Evolutionary conservation across 2,113 vertebrate genomes (phyloP).

Genomic region (Falcunculus frontatus): DNA sequence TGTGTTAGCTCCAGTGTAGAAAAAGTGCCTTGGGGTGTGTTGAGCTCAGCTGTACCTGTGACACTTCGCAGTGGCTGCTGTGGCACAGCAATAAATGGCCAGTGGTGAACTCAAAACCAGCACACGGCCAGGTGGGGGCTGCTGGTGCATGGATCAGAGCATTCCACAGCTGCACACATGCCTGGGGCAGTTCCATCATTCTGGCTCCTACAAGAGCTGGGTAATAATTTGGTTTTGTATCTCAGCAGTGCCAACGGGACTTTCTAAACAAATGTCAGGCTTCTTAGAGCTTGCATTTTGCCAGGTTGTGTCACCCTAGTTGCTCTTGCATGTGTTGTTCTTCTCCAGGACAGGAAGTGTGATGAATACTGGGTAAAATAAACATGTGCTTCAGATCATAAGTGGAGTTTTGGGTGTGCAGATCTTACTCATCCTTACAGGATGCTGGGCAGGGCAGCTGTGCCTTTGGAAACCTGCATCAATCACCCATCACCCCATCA

Average conservation of each 20-base stretch:
- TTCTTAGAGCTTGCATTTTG: not conserved
- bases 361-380: not conserved
- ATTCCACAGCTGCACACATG: fast-evolving
- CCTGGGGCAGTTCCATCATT: no score
- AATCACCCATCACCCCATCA: no score
- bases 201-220: not conserved
- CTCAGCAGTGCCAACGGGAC: not conserved
- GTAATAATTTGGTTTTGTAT: not conserved
- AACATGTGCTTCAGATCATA: not conserved
- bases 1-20: not conserved
- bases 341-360: not conserved
- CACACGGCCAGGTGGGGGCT: not conserved
- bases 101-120: fast-evolving
- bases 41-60: fast-evolving
- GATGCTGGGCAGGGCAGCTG: not conserved
- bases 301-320: not conserved
- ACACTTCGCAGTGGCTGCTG: fast-evolving
- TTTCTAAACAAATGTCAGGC: not conserved
- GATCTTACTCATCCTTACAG: fast-evolving
- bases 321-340: not conserved
- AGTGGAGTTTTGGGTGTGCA: not conserved
- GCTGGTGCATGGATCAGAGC: fast-evolving
- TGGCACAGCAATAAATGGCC: no score
- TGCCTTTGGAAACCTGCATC: not conserved
- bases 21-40: not conserved